Conservation (phyloP, 92 coral and sea anemone species). For the Metridium senile region DNA sequence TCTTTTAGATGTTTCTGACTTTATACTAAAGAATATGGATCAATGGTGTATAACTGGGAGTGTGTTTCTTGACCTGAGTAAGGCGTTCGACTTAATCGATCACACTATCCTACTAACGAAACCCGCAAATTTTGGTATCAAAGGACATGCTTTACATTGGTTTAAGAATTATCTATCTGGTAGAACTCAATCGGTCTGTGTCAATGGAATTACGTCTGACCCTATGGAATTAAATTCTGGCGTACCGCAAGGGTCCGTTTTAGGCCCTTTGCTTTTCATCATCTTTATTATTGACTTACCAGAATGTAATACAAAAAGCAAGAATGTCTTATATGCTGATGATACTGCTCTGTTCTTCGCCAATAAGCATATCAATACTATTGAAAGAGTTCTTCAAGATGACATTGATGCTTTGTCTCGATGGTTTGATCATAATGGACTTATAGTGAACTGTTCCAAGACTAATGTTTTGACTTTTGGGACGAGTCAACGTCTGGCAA, state of each 20-base stretch:
- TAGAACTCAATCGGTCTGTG: neutral
- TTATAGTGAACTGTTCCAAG: conserved; percentile 23
- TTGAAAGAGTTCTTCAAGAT: conserved; percentile 3
- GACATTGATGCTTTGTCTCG: conserved; percentile 11
- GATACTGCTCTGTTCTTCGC: conserved; percentile 32
- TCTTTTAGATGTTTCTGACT: conserved; percentile 51
- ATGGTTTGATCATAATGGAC: conserved; percentile 20
- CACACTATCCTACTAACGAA: conserved; percentile 21
- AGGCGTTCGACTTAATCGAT: conserved; percentile 51
- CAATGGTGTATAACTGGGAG: conserved; percentile 29
- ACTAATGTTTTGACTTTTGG: conserved; percentile 37
- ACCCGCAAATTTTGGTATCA: conserved; percentile 25
- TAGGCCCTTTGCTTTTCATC: conserved; percentile 35
- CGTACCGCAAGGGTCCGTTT: conserved; percentile 42
- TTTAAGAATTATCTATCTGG: neutral
- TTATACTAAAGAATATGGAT: conserved; percentile 45
- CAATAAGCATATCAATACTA: conserved; percentile 2
- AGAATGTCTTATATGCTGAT: conserved; percentile 27
- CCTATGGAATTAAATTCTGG: conserved; percentile 14
- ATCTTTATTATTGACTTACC: conserved; percentile 23
- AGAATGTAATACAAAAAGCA: conserved; percentile 4
- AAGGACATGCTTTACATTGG: conserved; percentile 25
- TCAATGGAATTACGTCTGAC: conserved; percentile 37
- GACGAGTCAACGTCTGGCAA: conserved; percentile 27
- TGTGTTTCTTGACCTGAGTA: conserved; percentile 61